Evolutionary conservation across 1,140 invertebrate genomes (phyloP).

Genomic region (Batillaria attramentaria): DNA sequence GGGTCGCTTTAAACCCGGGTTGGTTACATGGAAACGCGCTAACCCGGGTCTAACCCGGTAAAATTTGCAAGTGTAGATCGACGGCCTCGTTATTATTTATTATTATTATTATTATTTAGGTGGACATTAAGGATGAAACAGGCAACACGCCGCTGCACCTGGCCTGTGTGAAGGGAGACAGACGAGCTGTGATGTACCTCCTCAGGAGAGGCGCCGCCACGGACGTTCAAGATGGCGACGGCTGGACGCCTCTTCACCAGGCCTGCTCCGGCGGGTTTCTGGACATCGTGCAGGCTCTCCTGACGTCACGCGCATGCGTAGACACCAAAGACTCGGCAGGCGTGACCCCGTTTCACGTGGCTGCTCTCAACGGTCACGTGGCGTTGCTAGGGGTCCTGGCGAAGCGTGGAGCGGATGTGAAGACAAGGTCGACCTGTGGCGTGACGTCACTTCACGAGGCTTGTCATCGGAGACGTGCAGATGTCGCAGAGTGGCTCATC

Average conservation of each 20-base stretch:
- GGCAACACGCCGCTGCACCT: conserved; percentile 39
- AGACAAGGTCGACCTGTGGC: neutral
- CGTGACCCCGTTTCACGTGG: conserved; percentile 89
- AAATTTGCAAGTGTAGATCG: too few species aligned
- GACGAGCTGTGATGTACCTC: neutral
- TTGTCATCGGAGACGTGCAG: neutral
- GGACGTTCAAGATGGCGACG: conserved; percentile 88
- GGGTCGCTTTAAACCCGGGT: too few species aligned
- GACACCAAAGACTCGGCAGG: conserved; percentile 69
- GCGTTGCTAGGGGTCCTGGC: too few species aligned
- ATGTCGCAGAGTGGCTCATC: neutral
- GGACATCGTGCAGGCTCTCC: conserved; percentile 88
- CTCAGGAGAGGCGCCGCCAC: conserved; percentile 77
- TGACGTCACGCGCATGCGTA: conserved; percentile 82
- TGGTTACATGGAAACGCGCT: too few species aligned
- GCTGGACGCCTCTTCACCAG: conserved; percentile 82
- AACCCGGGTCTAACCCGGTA: too few species aligned
- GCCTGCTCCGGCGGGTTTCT: conserved; percentile 85
- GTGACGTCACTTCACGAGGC: conserved; percentile 74
- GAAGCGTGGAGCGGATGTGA: conserved; percentile 81
- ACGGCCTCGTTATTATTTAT: too few species aligned
- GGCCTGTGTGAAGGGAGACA: neutral
- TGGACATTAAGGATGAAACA: too few species aligned
- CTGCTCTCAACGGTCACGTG: too few species aligned
- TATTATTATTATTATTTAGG: too few species aligned